Base-by-base conservation (phyloP, 2,797 vertebrate genomes). In the Macropodus opercularis region DNA sequence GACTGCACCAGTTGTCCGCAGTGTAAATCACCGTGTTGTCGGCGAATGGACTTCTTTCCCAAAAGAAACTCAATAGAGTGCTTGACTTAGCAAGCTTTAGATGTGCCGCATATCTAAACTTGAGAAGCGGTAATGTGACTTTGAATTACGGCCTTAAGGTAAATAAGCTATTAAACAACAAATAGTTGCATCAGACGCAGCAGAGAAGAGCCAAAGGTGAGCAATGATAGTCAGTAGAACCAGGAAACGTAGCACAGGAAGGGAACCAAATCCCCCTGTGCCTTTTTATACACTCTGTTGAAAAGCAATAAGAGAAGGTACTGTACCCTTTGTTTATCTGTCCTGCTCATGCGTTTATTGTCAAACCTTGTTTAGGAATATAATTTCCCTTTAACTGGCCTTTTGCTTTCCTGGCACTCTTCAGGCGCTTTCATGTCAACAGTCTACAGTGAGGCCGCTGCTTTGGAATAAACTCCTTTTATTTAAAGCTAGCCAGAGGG, bases 401-500 rank as follows among this genome's bases (percentile, higher is more conserved):
- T 87, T 87, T 86, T 88, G 87, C 86, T 87, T 90, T 89, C 73
- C 79, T 70, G 79, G 87, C 80, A 72, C 77, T 87, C 80, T 83
- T 82, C 83, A 61, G 80, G 86, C 79, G 1, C 75, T 87, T 85
- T 83, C 80, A 74, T 89, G 89, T 92, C 87, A 85, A 80, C 41
- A 74, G 88, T 84, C 85, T 73, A 83, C 77, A 82, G 79, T 81
- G 80, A 70, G 47, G 63, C 76, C 29, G 55, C 64, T 68, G 79
- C 83, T 84, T 90, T 69, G 59, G 89, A 91, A 91, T 91, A 87
- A 85, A 89, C 85, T 91, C 88, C 84, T 87, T 88, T 92, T 92
- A 91, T 92, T 92, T 91, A 92, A 89, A 90, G 87, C 83, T 88
- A 86, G 91, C 91, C 90, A 75, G 87, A 87, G 90, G 91, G 90